Conservation (phyloP, 92 coral and sea anemone species). For the Epizoanthus illoricatus region DNA sequence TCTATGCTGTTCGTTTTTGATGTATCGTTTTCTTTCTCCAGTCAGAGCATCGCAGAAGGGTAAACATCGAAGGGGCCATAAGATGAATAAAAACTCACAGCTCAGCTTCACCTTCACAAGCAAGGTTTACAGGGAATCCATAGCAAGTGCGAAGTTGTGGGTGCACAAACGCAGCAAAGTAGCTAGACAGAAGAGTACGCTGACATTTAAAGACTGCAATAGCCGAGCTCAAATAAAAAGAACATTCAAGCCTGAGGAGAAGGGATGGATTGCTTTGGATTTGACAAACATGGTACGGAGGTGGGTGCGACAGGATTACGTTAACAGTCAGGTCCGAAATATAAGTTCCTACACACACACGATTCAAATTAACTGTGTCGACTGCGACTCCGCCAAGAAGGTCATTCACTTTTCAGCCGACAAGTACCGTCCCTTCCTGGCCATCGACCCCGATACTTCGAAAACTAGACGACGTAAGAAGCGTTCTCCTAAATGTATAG, state of each 20-base stretch:
- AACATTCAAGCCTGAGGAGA: conserved; percentile 20
- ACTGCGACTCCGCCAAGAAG: conserved; percentile 39
- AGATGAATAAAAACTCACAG: neutral
- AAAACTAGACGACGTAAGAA: conserved; percentile 37
- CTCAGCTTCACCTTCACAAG: neutral
- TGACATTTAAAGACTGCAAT: conserved; percentile 4
- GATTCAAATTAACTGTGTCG: conserved; percentile 55
- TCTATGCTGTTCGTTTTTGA: too few species aligned
- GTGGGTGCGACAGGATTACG: conserved; percentile 51
- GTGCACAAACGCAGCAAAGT: neutral
- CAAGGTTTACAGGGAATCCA: conserved; percentile 4
- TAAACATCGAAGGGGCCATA: too few species aligned
- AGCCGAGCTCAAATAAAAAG: conserved; percentile 2
- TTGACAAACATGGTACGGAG: conserved; percentile 37
- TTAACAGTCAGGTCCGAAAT: conserved; percentile 27
- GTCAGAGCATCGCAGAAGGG: too few species aligned
- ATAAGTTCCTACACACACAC: conserved; percentile 15
- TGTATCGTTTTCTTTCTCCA: too few species aligned
- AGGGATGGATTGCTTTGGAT: conserved; percentile 52
- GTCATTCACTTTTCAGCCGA: conserved; percentile 52
- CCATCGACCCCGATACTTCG: conserved; percentile 49
- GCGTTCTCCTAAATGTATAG: conserved; percentile 48
- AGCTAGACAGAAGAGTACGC: conserved; percentile 1
- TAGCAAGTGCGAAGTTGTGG: conserved; percentile 17
- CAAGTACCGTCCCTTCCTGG: conserved; percentile 59